phyloP scores from a whole-genome alignment of 2,888 invertebrate genomes.

The Meliscaeva auricollis region DNA sequence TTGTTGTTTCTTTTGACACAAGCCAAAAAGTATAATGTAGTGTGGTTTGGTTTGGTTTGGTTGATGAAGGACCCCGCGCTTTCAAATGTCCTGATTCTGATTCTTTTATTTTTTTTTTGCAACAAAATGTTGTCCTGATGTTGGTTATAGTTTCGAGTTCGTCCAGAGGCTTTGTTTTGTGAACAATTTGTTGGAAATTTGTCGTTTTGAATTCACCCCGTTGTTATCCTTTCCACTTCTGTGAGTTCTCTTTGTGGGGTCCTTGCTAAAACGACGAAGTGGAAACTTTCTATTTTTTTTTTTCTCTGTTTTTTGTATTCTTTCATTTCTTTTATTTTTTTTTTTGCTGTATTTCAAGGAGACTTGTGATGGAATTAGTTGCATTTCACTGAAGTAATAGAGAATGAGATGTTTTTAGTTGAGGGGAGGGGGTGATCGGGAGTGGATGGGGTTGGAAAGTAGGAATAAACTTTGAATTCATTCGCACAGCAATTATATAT shows the following conservation, averaged over 20 bases:
- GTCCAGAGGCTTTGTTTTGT: slow-evolving; percentile 58
- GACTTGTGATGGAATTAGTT: slow-evolving; percentile 68
- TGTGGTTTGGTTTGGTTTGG: neutral
- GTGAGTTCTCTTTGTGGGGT: slow-evolving; percentile 43
- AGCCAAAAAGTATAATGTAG: slow-evolving; percentile 14
- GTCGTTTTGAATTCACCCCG: slow-evolving; percentile 51
- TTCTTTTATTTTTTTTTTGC: slow-evolving; percentile 19
- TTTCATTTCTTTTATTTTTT: neutral
- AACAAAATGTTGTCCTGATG: slow-evolving; percentile 31
- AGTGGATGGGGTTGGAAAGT: neutral
- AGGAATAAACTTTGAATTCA: slow-evolving; percentile 65
- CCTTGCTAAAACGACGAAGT: slow-evolving; percentile 62
- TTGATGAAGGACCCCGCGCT: neutral
- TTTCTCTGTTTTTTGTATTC: neutral
- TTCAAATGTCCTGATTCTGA: slow-evolving; percentile 18
- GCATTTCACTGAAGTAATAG: slow-evolving; percentile 68
- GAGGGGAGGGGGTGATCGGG: neutral
- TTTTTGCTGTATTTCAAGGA: slow-evolving; percentile 45
- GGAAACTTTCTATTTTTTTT: slow-evolving; percentile 43
- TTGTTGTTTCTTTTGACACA: slow-evolving; percentile 59
- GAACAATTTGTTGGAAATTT: slow-evolving; percentile 66
- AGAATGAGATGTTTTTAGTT: neutral
- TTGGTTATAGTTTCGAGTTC: slow-evolving; percentile 39
- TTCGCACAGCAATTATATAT: slow-evolving; percentile 74
- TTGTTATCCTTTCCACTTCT: slow-evolving; percentile 66